Conservation (phyloP, 2,888 invertebrate genomes). For the Hydriomena furcata region DNA sequence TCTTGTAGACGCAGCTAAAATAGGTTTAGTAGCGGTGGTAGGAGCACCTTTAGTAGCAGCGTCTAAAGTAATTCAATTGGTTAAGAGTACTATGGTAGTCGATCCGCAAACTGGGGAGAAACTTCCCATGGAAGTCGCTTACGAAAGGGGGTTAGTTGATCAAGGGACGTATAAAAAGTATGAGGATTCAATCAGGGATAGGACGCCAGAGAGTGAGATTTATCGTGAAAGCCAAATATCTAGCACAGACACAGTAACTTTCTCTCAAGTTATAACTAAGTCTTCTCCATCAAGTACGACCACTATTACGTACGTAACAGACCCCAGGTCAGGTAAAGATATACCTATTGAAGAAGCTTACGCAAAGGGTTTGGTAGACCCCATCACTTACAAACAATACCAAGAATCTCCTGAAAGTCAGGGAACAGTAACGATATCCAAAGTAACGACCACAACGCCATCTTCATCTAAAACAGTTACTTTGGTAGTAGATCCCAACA, state of each 20-base stretch:
- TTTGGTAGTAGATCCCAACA: constrained; percentile 86
- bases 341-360: constrained; percentile 90
- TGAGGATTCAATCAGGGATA: constrained; percentile 72
- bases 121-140: constrained; percentile 91
- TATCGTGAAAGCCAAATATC: constrained; percentile 44
- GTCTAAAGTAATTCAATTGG: constrained; percentile 86
- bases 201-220: constrained; percentile 54
- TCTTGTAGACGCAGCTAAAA: constrained; percentile 89
- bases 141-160: constrained; percentile 89
- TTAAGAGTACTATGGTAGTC: constrained; percentile 85
- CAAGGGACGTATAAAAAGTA: constrained; percentile 78
- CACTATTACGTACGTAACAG: constrained; percentile 74
- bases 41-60: constrained; percentile 90
- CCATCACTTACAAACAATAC: constrained; percentile 39
- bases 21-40: constrained; percentile 89
- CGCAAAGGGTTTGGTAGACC: constrained; percentile 83
- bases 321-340: constrained; percentile 91
- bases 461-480: constrained; percentile 37
- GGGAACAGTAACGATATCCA: constrained; percentile 37
- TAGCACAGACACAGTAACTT: constrained; percentile 43
- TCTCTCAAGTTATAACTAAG: constrained; percentile 45
- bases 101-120: constrained; percentile 93
- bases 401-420: constrained; percentile 20
- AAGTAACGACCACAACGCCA: constrained; percentile 70
- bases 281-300: constrained; percentile 32